A percentile compares a stretch with the other conserved stretches of the same genome.
phyloP scores from a whole-genome alignment of 2,888 invertebrate species.

The Dicycla oo region DNA sequence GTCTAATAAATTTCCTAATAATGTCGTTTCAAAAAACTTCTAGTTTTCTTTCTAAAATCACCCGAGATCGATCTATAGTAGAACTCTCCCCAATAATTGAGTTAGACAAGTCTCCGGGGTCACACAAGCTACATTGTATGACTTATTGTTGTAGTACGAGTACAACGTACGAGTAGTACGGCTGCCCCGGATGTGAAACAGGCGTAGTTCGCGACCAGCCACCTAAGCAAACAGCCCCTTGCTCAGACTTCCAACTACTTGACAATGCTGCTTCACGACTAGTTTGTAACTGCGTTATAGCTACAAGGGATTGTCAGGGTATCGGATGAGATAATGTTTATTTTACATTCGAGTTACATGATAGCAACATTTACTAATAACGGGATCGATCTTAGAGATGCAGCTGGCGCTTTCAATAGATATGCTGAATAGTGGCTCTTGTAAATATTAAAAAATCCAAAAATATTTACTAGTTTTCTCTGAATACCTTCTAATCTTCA shows the following conservation, averaged over 20 bases:
- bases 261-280: conserved; percentile 26
- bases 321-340: not conserved
- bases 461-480: not conserved
- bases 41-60: not conserved
- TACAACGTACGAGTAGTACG: not conserved
- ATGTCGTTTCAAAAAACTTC: too few relatives aligned
- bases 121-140: not conserved
- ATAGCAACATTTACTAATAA: not conserved
- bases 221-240: conserved; percentile 29
- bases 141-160: too few relatives aligned
- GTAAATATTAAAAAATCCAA: too few relatives aligned
- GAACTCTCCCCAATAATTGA: not conserved
- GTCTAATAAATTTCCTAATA: not conserved
- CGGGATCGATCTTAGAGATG: not conserved
- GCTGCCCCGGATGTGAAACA: conserved; percentile 3
- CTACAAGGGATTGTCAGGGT: not conserved
- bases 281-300: conserved; percentile 24
- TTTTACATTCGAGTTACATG: not conserved
- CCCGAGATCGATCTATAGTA: not conserved
- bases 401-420: not conserved
- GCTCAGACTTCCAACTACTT: conserved; percentile 19
- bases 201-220: conserved; percentile 5
- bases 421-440: not conserved
- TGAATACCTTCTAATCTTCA: not conserved
- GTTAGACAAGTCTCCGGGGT: not conserved